A percentile compares a stretch with the other conserved stretches of the same genome.
phyloP scores from a whole-genome alignment of 1,140 invertebrate species.

The Drosophila ficusphila region DNA sequence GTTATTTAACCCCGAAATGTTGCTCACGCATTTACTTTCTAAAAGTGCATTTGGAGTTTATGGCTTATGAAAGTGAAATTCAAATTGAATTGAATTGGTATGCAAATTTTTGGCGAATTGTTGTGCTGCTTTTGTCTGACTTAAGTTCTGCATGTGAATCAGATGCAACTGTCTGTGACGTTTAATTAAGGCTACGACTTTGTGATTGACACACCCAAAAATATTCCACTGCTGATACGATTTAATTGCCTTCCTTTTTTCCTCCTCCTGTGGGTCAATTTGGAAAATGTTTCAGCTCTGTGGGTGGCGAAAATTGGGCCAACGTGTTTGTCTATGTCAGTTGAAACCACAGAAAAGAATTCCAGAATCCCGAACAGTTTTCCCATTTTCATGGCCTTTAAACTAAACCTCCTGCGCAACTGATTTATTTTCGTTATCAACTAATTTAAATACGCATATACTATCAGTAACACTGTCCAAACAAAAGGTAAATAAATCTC shows the following conservation, averaged over 20 bases:
- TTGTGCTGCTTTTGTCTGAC: background rate
- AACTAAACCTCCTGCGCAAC: background rate
- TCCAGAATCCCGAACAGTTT: slow-evolving; percentile 2
- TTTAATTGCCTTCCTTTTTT: slow-evolving; percentile 56
- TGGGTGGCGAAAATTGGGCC: slow-evolving; percentile 2
- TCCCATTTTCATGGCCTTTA: slow-evolving; percentile 2
- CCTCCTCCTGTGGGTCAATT: slow-evolving; percentile 1
- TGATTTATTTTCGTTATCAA: slow-evolving; percentile 39
- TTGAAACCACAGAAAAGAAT: slow-evolving; percentile 34
- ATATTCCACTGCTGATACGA: slow-evolving; percentile 37
- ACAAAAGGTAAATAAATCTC: slow-evolving; percentile 37
- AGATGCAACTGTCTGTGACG: slow-evolving; percentile 34
- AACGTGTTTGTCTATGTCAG: background rate
- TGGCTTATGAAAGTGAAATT: slow-evolving; percentile 43
- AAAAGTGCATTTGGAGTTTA: slow-evolving; percentile 43
- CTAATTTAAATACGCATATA: slow-evolving; percentile 33
- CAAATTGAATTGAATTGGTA: slow-evolving; percentile 67
- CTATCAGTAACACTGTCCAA: slow-evolving; percentile 17
- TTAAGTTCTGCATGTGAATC: background rate
- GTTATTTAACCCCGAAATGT: slow-evolving; percentile 60
- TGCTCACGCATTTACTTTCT: slow-evolving; percentile 54
- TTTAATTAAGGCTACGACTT: slow-evolving; percentile 48
- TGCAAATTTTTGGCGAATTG: slow-evolving; percentile 49
- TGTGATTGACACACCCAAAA: slow-evolving; percentile 32
- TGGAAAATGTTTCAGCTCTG: slow-evolving; percentile 24